These are phyloP conservation scores for Halictus ligatus DNA, from an alignment of 2,888 invertebrate genomes.

Conservation along the genomic window DNA sequence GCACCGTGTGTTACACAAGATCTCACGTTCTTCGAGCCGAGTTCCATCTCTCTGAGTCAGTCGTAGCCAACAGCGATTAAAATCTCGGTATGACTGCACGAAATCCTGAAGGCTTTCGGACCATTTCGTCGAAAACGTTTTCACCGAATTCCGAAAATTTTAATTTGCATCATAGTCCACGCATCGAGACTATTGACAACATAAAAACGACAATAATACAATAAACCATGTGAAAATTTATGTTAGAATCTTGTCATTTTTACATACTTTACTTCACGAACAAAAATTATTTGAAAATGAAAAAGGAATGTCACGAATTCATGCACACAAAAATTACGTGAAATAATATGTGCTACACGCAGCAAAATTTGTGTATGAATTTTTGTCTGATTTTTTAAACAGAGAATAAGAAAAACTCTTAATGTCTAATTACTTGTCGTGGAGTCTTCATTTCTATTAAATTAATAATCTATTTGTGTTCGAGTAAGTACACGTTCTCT, in stretches of 20 bases:
- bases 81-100: conserved; percentile 65
- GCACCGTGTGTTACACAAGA: conserved; percentile 34
- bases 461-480: not conserved
- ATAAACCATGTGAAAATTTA: not conserved
- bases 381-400: not conserved
- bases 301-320: too few species aligned
- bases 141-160: not conserved
- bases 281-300: too few species aligned
- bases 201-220: not conserved
- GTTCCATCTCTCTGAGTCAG: conserved; percentile 78
- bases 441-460: not conserved
- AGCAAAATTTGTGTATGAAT: not conserved
- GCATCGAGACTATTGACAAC: not conserved
- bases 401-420: not conserved
- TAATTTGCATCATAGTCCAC: not conserved
- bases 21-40: conserved; percentile 65
- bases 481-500: not conserved
- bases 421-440: not conserved
- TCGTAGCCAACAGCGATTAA: conserved; percentile 65
- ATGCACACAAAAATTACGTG: too few species aligned
- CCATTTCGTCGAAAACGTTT: conserved; percentile 15
- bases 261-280: too few species aligned
- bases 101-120: conserved; percentile 31
- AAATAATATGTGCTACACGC: too few species aligned
- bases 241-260: too few species aligned